Evolutionary conservation across 2,888 invertebrate species (phyloP).

Genomic region (Plusia festucae): DNA sequence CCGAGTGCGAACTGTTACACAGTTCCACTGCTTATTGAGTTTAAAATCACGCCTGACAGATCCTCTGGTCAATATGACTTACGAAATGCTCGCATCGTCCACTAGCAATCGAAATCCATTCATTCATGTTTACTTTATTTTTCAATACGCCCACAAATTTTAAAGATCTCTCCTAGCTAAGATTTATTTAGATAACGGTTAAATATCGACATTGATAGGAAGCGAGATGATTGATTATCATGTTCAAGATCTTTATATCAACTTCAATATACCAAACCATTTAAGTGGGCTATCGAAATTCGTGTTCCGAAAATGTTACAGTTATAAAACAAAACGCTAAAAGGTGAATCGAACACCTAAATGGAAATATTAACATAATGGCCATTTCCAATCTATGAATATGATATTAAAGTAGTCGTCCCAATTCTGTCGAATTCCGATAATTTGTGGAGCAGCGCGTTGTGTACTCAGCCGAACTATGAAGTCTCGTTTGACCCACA

Average conservation of each 20-base stretch:
- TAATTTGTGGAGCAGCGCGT: slow-evolving; percentile 32
- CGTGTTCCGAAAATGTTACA: not conserved
- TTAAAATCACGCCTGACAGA: slow-evolving; percentile 42
- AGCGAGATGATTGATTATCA: slow-evolving; percentile 8
- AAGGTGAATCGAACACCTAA: slow-evolving; percentile 8
- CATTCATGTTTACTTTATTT: slow-evolving; percentile 7
- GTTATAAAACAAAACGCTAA: slow-evolving; percentile 2
- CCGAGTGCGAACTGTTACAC: slow-evolving; percentile 77
- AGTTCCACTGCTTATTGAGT: slow-evolving; percentile 62
- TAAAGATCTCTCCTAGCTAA: slow-evolving; percentile 2
- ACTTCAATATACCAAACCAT: not conserved
- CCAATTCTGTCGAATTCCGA: slow-evolving; percentile 36
- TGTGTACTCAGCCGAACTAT: slow-evolving; percentile 44
- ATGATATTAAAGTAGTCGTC: slow-evolving; percentile 45
- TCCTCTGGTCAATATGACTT: slow-evolving; percentile 26
- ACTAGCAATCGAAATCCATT: slow-evolving; percentile 12
- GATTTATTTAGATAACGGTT: slow-evolving; percentile 10
- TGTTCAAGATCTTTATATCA: not conserved
- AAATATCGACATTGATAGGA: slow-evolving; percentile 6
- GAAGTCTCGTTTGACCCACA: slow-evolving; percentile 70
- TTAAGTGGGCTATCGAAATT: not conserved
- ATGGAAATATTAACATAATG: slow-evolving; percentile 28
- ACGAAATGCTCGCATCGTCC: slow-evolving; percentile 8
- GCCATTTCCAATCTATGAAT: slow-evolving; percentile 34
- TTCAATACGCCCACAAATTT: not conserved